Conservation (phyloP, 2,888 invertebrate genomes). For the Plagodis pulveraria region DNA sequence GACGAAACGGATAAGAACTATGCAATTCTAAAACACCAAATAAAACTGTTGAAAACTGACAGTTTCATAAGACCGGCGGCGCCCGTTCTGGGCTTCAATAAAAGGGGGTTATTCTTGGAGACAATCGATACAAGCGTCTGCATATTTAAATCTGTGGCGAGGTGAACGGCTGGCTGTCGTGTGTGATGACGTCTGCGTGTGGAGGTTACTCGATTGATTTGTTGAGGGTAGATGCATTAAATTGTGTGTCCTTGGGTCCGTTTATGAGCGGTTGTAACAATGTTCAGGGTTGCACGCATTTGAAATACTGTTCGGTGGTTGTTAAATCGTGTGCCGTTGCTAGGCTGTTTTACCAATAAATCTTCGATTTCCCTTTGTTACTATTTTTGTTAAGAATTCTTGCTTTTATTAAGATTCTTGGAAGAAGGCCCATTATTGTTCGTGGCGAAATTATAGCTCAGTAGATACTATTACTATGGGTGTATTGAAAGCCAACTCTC, state of each 20-base stretch:
- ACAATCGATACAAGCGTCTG: conserved; percentile 80
- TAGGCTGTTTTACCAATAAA: too few relatives aligned
- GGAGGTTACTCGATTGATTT: conserved; percentile 17
- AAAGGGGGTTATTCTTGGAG: conserved; percentile 77
- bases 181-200: conserved; percentile 27
- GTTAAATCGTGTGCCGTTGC: too few relatives aligned
- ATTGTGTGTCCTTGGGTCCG: conserved; percentile 1
- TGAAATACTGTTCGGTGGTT: too few relatives aligned
- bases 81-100: conserved; percentile 51
- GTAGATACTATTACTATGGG: too few relatives aligned
- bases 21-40: conserved; percentile 5
- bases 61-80: conserved; percentile 42
- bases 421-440: too few relatives aligned
- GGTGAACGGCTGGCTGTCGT: conserved; percentile 53
- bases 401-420: too few relatives aligned
- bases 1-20: neutral
- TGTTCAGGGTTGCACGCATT: too few relatives aligned
- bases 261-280: too few relatives aligned
- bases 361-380: too few relatives aligned
- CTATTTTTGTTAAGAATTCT: too few relatives aligned
- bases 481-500: too few relatives aligned
- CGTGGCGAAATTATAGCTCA: too few relatives aligned
- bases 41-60: conserved; percentile 23
- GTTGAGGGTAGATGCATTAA: neutral
- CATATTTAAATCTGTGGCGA: conserved; percentile 78